Evolutionary conservation across 2,888 invertebrate genomes (phyloP), one percentile per base, ranked within the genome.

Genomic region (Dorcus parallelipipedus): DNA sequence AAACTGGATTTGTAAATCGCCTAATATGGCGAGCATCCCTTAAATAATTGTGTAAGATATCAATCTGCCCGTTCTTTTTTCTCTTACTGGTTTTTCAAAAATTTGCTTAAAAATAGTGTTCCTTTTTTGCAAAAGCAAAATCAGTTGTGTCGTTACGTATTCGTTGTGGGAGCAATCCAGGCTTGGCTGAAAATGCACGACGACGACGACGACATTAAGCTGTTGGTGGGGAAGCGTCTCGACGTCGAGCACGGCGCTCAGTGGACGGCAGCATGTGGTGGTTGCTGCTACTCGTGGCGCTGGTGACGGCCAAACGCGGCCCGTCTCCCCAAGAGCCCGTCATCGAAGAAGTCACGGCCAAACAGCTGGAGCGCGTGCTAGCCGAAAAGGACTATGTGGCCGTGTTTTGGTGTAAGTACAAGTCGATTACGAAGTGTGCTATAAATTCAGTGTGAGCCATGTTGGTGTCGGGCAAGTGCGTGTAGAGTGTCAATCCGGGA

Each of bases 381-480:
- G 86, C 88, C 80, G 92, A 93, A 73, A 93, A 93, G 86, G 93
- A 93, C 83, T 93, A 91, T 84, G 93, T 95, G 79, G 94, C 94
- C 79, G 94, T 94, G 81, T 94, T 91, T 83, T 95, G 94, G 93
- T 95, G 94, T 95, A 90, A 94, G 94, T 93, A 83, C 23, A 43
- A 8, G 9, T 10, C 47, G 41, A 56, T 56, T 56, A 49, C 49
- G 55, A 45, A 57, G 20, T 39, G 56, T 42, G 42, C 17, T 14
- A 42, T 17, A 10, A 17, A 42, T 17, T 10, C 20, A n/a, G 17
- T 14, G 20, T 8, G 57, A 45, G 52, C 49, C 43, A 48, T 56
- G 61, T 58, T 62, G 49, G 64, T 54, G 59, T 62, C 66, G 61
- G 10, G 66, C 62, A 60, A 67, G 68, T 67, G 69, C 65, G 69